Evolutionary conservation across 2,888 invertebrate genomes (phyloP).

Genomic region (Thyatira batis): DNA sequence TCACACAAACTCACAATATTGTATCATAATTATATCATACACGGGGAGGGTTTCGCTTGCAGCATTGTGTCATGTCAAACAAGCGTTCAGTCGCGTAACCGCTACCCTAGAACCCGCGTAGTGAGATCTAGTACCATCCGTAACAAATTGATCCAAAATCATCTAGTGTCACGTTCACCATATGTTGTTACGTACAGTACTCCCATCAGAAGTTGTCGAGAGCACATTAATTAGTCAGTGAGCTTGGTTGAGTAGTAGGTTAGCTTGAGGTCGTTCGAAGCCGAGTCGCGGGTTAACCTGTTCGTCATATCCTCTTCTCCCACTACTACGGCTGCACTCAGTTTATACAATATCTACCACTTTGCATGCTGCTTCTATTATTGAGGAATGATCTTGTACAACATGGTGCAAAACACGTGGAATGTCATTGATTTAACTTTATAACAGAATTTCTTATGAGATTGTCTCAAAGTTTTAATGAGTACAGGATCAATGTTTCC

Average conservation of each 20-base stretch:
- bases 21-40: constrained; percentile 4
- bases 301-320: constrained; percentile 68
- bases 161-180: constrained; percentile 77
- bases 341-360: constrained; percentile 70
- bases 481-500: constrained; percentile 33
- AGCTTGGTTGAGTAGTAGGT: constrained; percentile 78
- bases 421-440: constrained; percentile 15
- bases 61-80: constrained; percentile 71
- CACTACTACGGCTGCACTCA: constrained; percentile 73
- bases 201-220: constrained; percentile 70
- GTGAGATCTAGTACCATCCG: constrained; percentile 72
- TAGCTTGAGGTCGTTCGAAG: constrained; percentile 73
- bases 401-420: constrained; percentile 53
- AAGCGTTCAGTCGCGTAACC: constrained; percentile 77
- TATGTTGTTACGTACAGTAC: constrained; percentile 68
- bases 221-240: constrained; percentile 75
- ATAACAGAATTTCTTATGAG: constrained; percentile 14
- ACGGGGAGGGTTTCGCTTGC: constrained; percentile 51
- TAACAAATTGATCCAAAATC: constrained; percentile 73
- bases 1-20: constrained; percentile 11
- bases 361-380: constrained; percentile 79
- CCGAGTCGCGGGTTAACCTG: constrained; percentile 66
- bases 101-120: constrained; percentile 79
- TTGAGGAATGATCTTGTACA: constrained; percentile 60
- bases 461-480: constrained; percentile 16